Base-by-base conservation (phyloP, 1,140 invertebrate genomes). In the Proctacanthus coquilletti region DNA sequence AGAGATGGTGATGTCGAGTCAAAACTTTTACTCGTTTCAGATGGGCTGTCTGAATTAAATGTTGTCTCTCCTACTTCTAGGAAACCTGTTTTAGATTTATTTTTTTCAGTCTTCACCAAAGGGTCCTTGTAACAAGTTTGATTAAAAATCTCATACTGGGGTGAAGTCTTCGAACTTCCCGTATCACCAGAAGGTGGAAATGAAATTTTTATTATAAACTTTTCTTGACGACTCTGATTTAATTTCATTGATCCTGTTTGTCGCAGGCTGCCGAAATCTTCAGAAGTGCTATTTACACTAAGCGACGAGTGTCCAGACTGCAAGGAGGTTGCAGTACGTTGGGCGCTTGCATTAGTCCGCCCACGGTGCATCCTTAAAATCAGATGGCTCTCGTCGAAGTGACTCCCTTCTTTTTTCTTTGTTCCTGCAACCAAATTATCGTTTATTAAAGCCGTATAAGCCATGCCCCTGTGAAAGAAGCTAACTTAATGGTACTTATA, bases 341-440 rank as follows among this genome's bases (percentile, higher is more conserved):
- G 52, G 9, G 53, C 51, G 14, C 21, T 34, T 34, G 50, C 47
- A 52, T 32, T 59, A 4, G 54, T 54, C 21, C 54, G 47, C 3
- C 86, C 87, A 5, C 89, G 68, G 60, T 96, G 92, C 46, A 96
- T 93, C 39, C 92, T 72, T 41, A 96, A 61, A 1, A 91, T 93
- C 20, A 95, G 65, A 27, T 84, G 74, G 56, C 89, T 83, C 52
- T 92, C 84, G 45, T 89, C 77, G 49, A 84, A 80, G 30, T 80
- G 65, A 54, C 68, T 76, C 18, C 72, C 74, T 40, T n/a, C n/a
- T n/a, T n/a, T n/a, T n/a, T n/a, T n/a, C n/a, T n/a, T n/a, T n/a
- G n/a, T n/a, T n/a, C n/a, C n/a, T n/a, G n/a, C n/a, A n/a, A n/a
- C n/a, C n/a, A n/a, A n/a, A n/a, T n/a, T n/a, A n/a, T n/a, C n/a